Percentiles rank a stretch among this genome's conserved stretches.
Conservation (phyloP, 2,797 vertebrate species). For the Siniperca obscura region DNA sequence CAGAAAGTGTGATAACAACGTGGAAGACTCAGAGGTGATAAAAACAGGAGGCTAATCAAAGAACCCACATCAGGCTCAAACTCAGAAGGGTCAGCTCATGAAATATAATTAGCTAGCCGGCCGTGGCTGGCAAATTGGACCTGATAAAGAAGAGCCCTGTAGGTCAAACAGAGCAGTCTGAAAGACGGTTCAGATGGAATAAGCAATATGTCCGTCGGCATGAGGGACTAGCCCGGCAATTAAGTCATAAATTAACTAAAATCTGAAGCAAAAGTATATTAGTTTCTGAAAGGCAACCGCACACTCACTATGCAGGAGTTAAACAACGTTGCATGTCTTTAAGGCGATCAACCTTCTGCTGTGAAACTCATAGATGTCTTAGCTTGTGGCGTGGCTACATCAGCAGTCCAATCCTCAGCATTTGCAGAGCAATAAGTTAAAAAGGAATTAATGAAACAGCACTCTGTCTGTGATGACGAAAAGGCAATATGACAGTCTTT, state of each 20-base stretch:
- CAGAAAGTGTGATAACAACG: slow-evolving; percentile 82
- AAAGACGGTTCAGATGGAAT: slow-evolving; percentile 78
- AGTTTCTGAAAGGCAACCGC: slow-evolving; percentile 47
- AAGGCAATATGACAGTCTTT: slow-evolving; percentile 78
- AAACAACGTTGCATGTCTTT: slow-evolving; percentile 23
- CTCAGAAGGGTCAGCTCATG: slow-evolving; percentile 81
- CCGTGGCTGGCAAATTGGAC: slow-evolving; percentile 81
- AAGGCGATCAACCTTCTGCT: slow-evolving; percentile 49
- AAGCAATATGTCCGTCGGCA: slow-evolving; percentile 75
- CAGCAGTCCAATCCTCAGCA: slow-evolving; percentile 22
- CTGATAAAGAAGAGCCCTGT: slow-evolving; percentile 80
- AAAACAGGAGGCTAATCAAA: slow-evolving; percentile 86
- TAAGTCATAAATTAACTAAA: slow-evolving; percentile 78
- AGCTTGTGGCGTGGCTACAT: slow-evolving; percentile 38
- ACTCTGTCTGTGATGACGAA: slow-evolving; percentile 70
- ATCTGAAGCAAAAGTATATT: slow-evolving; percentile 65
- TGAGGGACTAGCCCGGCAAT: slow-evolving; percentile 74
- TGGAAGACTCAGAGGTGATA: slow-evolving; percentile 79
- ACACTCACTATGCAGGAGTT: slow-evolving; percentile 42
- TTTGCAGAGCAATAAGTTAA: slow-evolving; percentile 46
- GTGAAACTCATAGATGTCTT: slow-evolving; percentile 33
- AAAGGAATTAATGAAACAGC: slow-evolving; percentile 72
- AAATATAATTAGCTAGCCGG: slow-evolving; percentile 85
- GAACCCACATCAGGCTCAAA: slow-evolving; percentile 76
- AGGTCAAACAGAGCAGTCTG: slow-evolving; percentile 76